phyloP scores from a whole-genome alignment of 2,797 vertebrate genomes.

The Echeneis naucrates region DNA sequence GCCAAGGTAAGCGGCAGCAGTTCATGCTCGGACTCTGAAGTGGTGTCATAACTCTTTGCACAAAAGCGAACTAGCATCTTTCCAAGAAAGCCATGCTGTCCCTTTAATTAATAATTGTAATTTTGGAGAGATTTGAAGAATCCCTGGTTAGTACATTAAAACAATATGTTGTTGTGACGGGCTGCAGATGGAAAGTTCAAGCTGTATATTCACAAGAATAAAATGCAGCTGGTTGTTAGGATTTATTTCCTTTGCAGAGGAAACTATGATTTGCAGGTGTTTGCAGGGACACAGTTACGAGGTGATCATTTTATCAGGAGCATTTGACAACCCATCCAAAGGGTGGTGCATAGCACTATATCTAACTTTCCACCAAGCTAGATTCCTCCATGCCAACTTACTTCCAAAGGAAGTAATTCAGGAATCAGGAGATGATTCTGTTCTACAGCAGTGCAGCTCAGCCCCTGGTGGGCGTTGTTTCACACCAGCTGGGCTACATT shows the following conservation, averaged over 20 bases:
- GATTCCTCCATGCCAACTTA: background rate
- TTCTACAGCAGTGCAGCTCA: conserved; percentile 9
- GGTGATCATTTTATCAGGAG: background rate
- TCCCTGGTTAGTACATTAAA: background rate
- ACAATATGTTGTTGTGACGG: background rate
- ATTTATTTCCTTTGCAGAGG: background rate
- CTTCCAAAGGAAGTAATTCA: too few species aligned
- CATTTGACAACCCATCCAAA: background rate
- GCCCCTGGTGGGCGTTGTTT: background rate
- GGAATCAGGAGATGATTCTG: too few species aligned
- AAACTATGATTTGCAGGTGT: background rate
- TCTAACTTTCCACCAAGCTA: background rate
- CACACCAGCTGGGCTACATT: conserved; percentile 9
- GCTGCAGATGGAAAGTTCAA: background rate
- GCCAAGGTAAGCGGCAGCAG: conserved; percentile 89
- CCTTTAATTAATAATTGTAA: background rate
- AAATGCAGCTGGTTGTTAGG: background rate
- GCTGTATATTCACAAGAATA: background rate
- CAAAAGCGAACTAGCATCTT: background rate
- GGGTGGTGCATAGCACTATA: background rate
- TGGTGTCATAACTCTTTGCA: background rate
- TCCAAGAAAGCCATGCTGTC: background rate
- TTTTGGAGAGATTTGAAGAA: too few species aligned
- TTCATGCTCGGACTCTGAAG: background rate
- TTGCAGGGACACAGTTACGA: background rate